These are phyloP conservation scores for Virgularia gustaviana DNA, from an alignment of 92 coral and sea anemone genomes.

Conservation along the genomic window DNA sequence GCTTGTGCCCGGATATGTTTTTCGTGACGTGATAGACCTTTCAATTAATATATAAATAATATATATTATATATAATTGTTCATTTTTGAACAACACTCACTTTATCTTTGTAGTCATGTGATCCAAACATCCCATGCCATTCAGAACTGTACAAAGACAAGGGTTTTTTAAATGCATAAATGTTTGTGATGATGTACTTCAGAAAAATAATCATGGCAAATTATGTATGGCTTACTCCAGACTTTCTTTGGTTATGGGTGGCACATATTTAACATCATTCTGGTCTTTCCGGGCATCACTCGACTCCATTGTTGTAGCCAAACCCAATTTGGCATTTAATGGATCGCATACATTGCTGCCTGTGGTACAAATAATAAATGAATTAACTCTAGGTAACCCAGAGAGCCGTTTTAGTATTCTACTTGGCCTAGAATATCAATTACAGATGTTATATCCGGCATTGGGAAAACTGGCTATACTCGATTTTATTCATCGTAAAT, in stretches of 20 bases:
- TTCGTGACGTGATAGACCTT: no score
- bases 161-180: background rate
- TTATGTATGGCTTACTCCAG: constrained; percentile 23
- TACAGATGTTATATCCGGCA: no score
- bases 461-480: no score
- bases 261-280: constrained; percentile 6
- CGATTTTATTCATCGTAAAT: no score
- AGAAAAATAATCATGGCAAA: background rate
- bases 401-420: background rate
- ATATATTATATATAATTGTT: background rate
- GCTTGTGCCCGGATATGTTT: no score
- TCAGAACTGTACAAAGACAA: background rate
- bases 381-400: background rate
- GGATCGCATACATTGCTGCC: constrained; percentile 5
- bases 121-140: constrained; percentile 23
- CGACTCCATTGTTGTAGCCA: background rate
- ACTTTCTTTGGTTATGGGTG: constrained; percentile 19
- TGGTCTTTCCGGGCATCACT: background rate
- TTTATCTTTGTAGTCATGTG: constrained; percentile 16
- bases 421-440: no score
- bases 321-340: constrained; percentile 29
- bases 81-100: constrained; percentile 11
- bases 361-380: background rate
- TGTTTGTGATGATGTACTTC: background rate
- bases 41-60: background rate